Evolutionary conservation across 2,113 vertebrate genomes (phyloP), one percentile per base, ranked within the genome.

Genomic region (Etia nguti): DNA sequence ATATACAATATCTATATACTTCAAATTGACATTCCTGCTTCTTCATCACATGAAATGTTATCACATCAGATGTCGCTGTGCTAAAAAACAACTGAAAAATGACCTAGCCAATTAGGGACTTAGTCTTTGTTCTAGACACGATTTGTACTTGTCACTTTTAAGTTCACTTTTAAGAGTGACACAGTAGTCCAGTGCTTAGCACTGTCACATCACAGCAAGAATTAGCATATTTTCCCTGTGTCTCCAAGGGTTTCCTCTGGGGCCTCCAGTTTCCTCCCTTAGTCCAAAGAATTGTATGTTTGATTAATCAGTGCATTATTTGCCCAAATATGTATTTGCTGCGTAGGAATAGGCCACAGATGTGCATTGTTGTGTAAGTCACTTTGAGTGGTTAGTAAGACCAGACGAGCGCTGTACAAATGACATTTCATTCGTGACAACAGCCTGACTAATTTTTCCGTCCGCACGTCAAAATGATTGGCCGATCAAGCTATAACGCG

Each of bases 331-430:
- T 1, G 22, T 48, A 26, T 46, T 5, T 75, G 13, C n/a, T 24
- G 9, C 0, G 22, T 18, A 46, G 41, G 41, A 46, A 46, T 26
- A 73, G 0, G 22, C 22, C 8, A 73, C 22, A 73, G 13, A 7
- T 73, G 38, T 26, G 41, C 41, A 26, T 11, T 73, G 41, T 73
- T 46, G 41, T 18, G 68, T 46, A 46, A 70, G 43, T 41, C 36
- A 73, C 68, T 73, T 10, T 73, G 65, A 73, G 65, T 10, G 65
- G 22, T 73, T 73, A 73, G 68, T 46, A 46, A 46, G 15, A 73
- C 68, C 24, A 73, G 41, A 7, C 5, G 41, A 73, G 68, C 1
- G 5, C 41, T 73, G 6, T 73, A 46, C 41, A 46, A 46, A 73
- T 4, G 68, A 13, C 41, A 46, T 46, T 26, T 73, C 3, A 26